A percentile compares a stretch with the other conserved stretches of the same genome.
Conservation (phyloP, 2,797 vertebrate genomes). For the Podarcis lilfordi region DNA sequence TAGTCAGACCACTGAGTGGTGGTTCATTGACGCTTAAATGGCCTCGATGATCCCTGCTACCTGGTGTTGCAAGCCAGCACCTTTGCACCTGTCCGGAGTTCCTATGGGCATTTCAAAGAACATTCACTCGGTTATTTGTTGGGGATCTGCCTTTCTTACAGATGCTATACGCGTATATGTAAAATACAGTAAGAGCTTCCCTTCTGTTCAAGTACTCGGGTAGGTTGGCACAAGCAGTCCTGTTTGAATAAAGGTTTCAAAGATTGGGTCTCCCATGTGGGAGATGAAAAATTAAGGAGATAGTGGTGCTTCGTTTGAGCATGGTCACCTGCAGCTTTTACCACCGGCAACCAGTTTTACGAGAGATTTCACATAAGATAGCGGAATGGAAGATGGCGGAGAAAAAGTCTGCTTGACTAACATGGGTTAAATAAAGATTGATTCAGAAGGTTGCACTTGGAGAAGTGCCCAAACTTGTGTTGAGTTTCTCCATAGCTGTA, state of each 20-base stretch:
- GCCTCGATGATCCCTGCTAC: neutral
- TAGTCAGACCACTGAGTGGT: slow-evolving; percentile 24
- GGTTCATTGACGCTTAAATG: slow-evolving; percentile 20
- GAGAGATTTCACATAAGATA: neutral
- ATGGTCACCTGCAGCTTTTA: neutral
- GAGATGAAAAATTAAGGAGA: neutral
- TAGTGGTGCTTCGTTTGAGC: neutral
- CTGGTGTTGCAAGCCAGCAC: neutral
- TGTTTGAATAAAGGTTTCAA: neutral
- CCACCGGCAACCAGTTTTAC: neutral
- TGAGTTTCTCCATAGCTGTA: neutral
- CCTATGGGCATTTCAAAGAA: slow-evolving; percentile 29
- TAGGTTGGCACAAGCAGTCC: neutral
- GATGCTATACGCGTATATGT: slow-evolving; percentile 52
- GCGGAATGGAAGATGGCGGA: too few species aligned
- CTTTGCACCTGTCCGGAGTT: neutral
- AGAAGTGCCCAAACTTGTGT: neutral
- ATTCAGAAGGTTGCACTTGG: neutral
- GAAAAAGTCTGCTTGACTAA: neutral
- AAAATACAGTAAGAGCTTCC: slow-evolving; percentile 62
- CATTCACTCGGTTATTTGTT: slow-evolving; percentile 30
- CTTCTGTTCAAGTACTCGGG: neutral
- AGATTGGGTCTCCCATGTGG: neutral
- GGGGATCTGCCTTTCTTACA: slow-evolving; percentile 19
- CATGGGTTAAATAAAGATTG: neutral